Conservation (phyloP, 2,797 vertebrate genomes). For the Heteromormyrus szaboi region DNA sequence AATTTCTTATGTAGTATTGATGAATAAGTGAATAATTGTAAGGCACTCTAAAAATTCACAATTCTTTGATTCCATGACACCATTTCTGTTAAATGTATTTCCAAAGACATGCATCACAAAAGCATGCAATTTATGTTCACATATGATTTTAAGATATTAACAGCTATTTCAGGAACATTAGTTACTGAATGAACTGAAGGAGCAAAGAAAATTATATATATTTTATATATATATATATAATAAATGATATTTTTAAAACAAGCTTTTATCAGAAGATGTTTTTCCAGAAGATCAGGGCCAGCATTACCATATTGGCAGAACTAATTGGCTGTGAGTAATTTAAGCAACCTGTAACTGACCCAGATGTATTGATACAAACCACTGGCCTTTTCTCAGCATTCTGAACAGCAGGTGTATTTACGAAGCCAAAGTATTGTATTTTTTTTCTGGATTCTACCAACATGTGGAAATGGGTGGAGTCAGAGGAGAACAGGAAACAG, state of each 20-base stretch:
- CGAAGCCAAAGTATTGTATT: background rate
- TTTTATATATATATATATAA: background rate
- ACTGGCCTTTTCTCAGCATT: background rate
- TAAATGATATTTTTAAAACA: background rate
- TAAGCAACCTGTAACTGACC: background rate
- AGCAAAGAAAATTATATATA: background rate
- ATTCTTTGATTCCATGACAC: background rate
- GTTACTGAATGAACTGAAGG: background rate
- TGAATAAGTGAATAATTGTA: background rate
- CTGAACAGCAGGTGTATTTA: background rate
- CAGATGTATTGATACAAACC: background rate
- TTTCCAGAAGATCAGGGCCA: background rate
- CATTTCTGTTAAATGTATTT: background rate
- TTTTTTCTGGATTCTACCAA: background rate
- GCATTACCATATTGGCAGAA: background rate
- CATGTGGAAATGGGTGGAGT: background rate
- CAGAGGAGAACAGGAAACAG: background rate
- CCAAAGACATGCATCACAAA: background rate
- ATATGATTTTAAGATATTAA: background rate
- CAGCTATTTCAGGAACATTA: background rate
- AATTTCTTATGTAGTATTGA: background rate
- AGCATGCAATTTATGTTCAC: background rate
- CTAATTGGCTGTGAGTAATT: background rate
- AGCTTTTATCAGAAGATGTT: background rate
- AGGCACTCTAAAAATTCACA: background rate